Evolutionary conservation across 2,797 vertebrate species (phyloP), one percentile per base, ranked within the genome.

Genomic region (Etheostoma perlongum): DNA sequence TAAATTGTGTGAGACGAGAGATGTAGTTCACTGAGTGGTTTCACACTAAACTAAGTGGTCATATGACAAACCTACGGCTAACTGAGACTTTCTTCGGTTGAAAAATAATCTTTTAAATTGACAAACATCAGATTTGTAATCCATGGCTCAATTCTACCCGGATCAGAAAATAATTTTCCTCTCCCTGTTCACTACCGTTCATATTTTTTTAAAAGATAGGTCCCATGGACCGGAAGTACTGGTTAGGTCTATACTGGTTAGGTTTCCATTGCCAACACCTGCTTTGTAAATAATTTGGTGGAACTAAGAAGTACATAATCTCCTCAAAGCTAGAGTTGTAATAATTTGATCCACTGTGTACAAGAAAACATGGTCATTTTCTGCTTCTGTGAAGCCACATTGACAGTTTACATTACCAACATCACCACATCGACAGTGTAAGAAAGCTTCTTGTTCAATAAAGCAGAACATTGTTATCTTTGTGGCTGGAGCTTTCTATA

Each of bases 261-360:
- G 5, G 19, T 57, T 57, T 68, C 46, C 36, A 36, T 73, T 57
- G 36, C 5, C 15, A n/a, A 14, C 33, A 66, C 25, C 65, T 49
- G 13, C 21, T 51, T 63, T 42, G 51, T 62, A 36, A 11, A 2
- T 30, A 30, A 15, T 23, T 48, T 36, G 8, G 36, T 36, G 36
- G 36, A 36, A 36, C 36, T 36, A 36, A 36, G 6, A 42, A 11
- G 1, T 30, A 18, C 12, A 6, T 49, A 7, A 25, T 57, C 9
- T 42, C 30, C 27, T 58, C 14, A 21, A 57, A 58, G 19, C 12
- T 42, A 23, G 36, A 57, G 30, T 40, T 52, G 27, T 19, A 49
- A 48, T 69, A 16, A n/a, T 68, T 1, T 5, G 0, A 40, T 49
- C 18, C 30, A 63, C 11, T 40, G n/a, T 9, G 3, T 6, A 19